Evolutionary conservation across 1,140 invertebrate species (phyloP), one percentile per base, ranked within the genome.

Genomic region (roundworm (Caenorhabditis elegans)): DNA sequence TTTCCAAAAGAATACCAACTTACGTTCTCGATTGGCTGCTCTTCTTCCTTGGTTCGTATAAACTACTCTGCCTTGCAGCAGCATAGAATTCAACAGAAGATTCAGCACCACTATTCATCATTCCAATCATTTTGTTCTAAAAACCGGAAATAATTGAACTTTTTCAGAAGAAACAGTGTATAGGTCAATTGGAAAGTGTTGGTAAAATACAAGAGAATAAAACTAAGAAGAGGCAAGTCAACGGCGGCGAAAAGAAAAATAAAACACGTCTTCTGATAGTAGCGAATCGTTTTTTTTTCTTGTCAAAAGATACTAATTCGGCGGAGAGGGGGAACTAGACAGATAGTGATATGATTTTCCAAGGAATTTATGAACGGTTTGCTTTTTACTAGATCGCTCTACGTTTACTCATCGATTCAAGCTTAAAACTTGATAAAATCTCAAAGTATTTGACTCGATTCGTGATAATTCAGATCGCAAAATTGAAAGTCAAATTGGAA

Each of bases 31-130:
- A 70, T n/a, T 36, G 60, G 22, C 39, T 39, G 34, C 60, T 70
- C 19, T 24, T 39, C 19, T 70, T 70, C 34, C 60, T n/a, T 22
- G 60, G 34, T 34, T 70, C 60, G 22, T 70, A 70, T 15, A 70
- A 34, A 70, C 60, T 70, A n/a, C 60, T 70, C 34, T 70, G 60
- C 17, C 60, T 19, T 2, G 60, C 60, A 2, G 60, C 31, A 31
- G 60, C 60, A 39, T 70, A 70, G 34, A 70, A 70, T 11, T 70
- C 60, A 31, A 70, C 60, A 31, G 60, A 70, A 17, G 60, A 70
- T 31, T 70, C 60, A n/a, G 34, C 60, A 70, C 60, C 60, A 43
- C 60, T 70, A 39, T 70, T 70, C 60, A 70, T 70, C 60, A 70
- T 70, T 70, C 60, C 60, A 34, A 70, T 70, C 60, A 70, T 70